phyloP scores from a whole-genome alignment of 2,113 vertebrate genomes.

The Synchiropus splendidus region DNA sequence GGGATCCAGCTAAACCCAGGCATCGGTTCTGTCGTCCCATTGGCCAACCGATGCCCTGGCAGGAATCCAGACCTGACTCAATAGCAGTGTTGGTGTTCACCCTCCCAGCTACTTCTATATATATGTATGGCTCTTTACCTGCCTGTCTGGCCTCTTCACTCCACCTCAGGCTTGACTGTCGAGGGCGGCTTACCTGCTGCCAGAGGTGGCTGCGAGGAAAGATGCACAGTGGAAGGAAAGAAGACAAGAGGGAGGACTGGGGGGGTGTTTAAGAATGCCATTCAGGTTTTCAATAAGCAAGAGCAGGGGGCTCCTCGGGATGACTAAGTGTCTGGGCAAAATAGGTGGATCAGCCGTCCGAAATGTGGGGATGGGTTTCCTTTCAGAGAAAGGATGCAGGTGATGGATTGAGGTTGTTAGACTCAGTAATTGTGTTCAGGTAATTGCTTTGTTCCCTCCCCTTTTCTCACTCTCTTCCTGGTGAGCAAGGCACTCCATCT shows the following conservation, averaged over 20 bases:
- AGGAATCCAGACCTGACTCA: constrained; percentile 25
- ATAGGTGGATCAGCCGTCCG: constrained; percentile 50
- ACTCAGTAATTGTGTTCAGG: constrained; percentile 68
- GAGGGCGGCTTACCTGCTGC: constrained; percentile 32
- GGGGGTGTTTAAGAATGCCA: constrained; percentile 54
- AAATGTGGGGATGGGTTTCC: constrained; percentile 46
- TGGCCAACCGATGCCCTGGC: constrained; percentile 34
- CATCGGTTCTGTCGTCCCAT: constrained; percentile 36
- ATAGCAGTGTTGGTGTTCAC: constrained; percentile 26
- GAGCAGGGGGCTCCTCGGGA: constrained; percentile 43
- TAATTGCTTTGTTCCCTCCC: constrained; percentile 58
- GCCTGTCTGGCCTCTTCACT: constrained; percentile 35
- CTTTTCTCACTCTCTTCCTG: constrained; percentile 24
- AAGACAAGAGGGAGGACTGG: constrained; percentile 22
- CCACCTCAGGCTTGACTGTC: constrained; percentile 28
- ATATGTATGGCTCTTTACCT: constrained; percentile 22
- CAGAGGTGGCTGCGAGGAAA: constrained; percentile 24
- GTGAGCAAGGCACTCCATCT: constrained; percentile 46
- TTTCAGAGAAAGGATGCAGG: constrained; percentile 42
- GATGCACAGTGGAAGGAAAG: constrained; percentile 17
- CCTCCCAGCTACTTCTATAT: constrained; percentile 32
- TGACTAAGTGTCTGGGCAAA: constrained; percentile 64
- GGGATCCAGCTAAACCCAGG: constrained; percentile 27
- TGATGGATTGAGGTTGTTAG: constrained; percentile 70
- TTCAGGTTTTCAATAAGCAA: constrained; percentile 59